A percentile compares a stretch with the other conserved stretches of the same genome.
Conservation (phyloP, 2,113 vertebrate genomes). For the Oplegnathus fasciatus region DNA sequence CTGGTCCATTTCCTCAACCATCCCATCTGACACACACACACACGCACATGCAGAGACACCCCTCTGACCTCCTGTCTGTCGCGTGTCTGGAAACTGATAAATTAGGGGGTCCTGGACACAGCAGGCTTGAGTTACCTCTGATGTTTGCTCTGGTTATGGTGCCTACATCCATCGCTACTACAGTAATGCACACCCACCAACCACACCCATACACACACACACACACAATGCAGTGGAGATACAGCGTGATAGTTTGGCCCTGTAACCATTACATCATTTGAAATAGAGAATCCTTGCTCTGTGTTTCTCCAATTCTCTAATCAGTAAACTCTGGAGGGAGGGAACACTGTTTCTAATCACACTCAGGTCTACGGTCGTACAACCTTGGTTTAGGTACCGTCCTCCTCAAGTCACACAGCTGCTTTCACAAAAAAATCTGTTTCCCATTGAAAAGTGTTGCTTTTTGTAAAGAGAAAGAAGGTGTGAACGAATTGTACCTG, state of each 20-base stretch:
- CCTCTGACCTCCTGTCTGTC: slow-evolving; percentile 41
- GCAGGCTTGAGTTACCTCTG: slow-evolving; percentile 60
- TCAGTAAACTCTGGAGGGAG: slow-evolving; percentile 46
- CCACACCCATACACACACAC: slow-evolving; percentile 7
- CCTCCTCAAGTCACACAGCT: background rate
- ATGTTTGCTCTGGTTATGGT: background rate
- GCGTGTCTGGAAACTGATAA: slow-evolving; percentile 60
- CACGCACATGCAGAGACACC: slow-evolving; percentile 11
- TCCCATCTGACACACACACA: slow-evolving; percentile 4
- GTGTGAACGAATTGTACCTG: slow-evolving; percentile 22
- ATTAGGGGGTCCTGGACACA: slow-evolving; percentile 41
- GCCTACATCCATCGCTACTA: background rate
- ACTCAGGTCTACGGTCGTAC: background rate
- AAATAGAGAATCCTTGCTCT: slow-evolving; percentile 25
- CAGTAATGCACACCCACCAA: background rate
- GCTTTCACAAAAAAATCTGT: slow-evolving; percentile 10
- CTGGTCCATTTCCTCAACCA: slow-evolving; percentile 48
- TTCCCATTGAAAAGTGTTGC: slow-evolving; percentile 6
- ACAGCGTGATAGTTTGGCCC: slow-evolving; percentile 42
- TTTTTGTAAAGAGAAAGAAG: background rate
- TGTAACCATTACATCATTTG: slow-evolving; percentile 59
- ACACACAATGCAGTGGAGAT: slow-evolving; percentile 13
- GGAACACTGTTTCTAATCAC: slow-evolving; percentile 40
- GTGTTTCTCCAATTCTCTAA: slow-evolving; percentile 27
- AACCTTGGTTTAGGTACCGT: background rate